Evolutionary conservation across 2,888 invertebrate species (phyloP).

Genomic region (Boloria selene): DNA sequence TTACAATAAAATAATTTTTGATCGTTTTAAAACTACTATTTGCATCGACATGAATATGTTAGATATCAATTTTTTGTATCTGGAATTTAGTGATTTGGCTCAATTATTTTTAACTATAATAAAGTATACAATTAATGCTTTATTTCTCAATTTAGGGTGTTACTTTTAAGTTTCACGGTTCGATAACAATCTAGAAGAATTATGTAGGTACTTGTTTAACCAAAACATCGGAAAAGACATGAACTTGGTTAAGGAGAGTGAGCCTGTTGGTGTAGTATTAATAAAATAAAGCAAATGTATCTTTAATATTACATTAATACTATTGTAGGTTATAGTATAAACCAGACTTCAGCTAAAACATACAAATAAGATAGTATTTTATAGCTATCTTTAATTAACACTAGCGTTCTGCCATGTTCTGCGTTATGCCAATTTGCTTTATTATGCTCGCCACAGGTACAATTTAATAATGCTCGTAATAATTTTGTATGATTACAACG

Average conservation of each 20-base stretch:
- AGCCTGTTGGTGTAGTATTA: constrained; percentile 1
- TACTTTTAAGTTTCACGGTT: constrained; percentile 3
- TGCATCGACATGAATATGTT: neutral
- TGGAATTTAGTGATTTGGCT: constrained; percentile 50
- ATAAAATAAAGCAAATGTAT: neutral
- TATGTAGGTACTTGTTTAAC: constrained; percentile 1
- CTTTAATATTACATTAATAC: too few species aligned
- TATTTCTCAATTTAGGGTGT: constrained; percentile 5
- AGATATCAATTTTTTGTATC: constrained; percentile 40
- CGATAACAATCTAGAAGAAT: constrained; percentile 5
- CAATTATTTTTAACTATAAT: constrained; percentile 49
- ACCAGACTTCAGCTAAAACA: too few species aligned
- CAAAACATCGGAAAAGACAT: neutral
- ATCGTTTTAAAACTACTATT: neutral
- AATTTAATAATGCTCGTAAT: too few species aligned
- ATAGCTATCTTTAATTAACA: too few species aligned
- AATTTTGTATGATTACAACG: too few species aligned
- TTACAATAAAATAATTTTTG: constrained; percentile 17
- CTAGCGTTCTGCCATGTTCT: too few species aligned
- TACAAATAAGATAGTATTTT: too few species aligned
- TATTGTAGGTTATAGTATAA: too few species aligned
- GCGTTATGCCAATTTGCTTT: too few species aligned
- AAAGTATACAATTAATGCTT: neutral
- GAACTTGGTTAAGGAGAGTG: neutral
- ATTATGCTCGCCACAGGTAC: too few species aligned